Evolutionary conservation across 2,797 vertebrate species (phyloP), one percentile per base, ranked within the genome.

Genomic region (Manis crassicaudata): DNA sequence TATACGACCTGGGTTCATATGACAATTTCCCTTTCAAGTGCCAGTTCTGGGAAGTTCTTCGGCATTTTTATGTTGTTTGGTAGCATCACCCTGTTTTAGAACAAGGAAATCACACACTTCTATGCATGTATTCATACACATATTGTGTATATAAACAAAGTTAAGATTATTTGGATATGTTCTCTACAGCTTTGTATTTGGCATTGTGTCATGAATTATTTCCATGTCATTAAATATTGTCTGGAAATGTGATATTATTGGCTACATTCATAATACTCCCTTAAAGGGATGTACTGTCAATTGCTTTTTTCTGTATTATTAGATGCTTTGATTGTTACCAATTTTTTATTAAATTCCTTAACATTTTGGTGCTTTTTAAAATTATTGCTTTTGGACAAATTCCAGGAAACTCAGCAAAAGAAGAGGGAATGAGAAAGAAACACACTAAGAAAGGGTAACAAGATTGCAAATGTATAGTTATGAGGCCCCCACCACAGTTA

Each of bases 211-310:
- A 73, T 62, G 73, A 85, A 82, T 94, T 94, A 82, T 94, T 90
- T 95, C 50, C 32, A 12, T 68, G 70, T 92, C 83, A 35, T 67
- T 95, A 77, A 72, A 82, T 88, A 62, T 29, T 68, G 63, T 65
- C 82, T 93, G 65, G 85, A 90, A 95, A 77, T 56, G 37, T 85
- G 60, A n/a, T 81, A 90, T 89, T 92, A 72, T 62, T 80, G 65
- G 13, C 5, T 93, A 21, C 16, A 13, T 67, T 85, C n/a, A 56
- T 93, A 68, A 52, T 68, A 67, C 27, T 70, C 81, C 35, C 18
- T 62, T 80, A 83, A 89, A 94, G 54, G 50, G 35, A 70, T 18
- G 7, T n/a, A 62, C 13, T 29, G 11, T 43, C 11, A 35, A 68
- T 82, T 90, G 58, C 35, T 84, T 89, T n/a, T 27, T 52, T 76